Evolutionary conservation across 2,888 invertebrate species (phyloP), one percentile per base, ranked within the genome.

Genomic region (Ypsolopha sequella): DNA sequence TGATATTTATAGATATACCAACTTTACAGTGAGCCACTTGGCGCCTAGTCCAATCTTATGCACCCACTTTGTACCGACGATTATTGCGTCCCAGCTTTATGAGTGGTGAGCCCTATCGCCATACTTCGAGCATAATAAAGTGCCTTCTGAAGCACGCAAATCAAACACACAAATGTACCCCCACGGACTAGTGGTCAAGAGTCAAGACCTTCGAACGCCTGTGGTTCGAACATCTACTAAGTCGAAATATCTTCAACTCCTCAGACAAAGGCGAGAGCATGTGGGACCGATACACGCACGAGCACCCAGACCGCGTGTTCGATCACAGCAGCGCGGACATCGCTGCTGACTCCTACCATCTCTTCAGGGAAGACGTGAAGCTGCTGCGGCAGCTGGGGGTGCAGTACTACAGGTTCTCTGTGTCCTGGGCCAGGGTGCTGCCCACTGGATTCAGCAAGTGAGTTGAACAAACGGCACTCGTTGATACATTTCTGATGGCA

Each of bases 391-490:
- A 85, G 24, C 68, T 92, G 1, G 90, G 89, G 0, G 88, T 89
- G 2, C 59, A 76, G 52, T 86, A 80, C 64, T 91, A 91, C 68
- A 74, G 91, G 14, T 89, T 91, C 62, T 91, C 91, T 0, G 68
- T 91, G 14, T 89, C 92, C 53, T 93, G 93, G 93, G 70, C 92
- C 0, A 80, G 93, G 60, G 84, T 93, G 33, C 66, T 93, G 41
- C 92, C 92, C 0, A 85, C 74, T 52, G 92, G 91, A 7, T 70
- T 85, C 8, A 69, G 77, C 55, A 87, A 88, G 71, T 73, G 63
- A 53, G 72, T 88, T 11, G 6, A 11, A 1, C 36, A 41, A 38
- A 50, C 9, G 44, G 11, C 44, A 44, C 6, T 44, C 8, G n/a
- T 7, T 44, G 11, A 45, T 13, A 6, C 36, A 8, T 34, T 11